Base-by-base conservation (phyloP, 2,113 vertebrate genomes). In the Typhlomys cinereus region DNA sequence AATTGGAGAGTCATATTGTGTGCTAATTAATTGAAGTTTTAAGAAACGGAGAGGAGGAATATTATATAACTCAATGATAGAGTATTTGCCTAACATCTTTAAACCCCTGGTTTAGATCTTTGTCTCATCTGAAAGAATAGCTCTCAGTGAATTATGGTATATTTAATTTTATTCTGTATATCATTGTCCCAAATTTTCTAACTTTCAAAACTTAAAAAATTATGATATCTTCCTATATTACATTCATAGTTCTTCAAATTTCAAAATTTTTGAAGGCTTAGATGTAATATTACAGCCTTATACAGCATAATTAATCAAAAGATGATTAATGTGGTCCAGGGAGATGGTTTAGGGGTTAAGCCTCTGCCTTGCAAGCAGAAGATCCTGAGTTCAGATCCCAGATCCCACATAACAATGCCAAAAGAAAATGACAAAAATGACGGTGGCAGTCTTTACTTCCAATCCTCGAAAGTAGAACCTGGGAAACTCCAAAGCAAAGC, bases 301-400 rank as follows among this genome's bases (percentile, higher is more conserved):
- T 54, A 41, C 34, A 95, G n/a, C n/a, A 52, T 91, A 92, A 39
- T 75, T 88, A 90, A 87, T 50, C 50, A 80, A 84, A 94, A 64
- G 25, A 87, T 41, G 57, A 44, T 79, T 92, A 54, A 62, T 74
- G n/a, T n/a, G n/a, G n/a, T n/a, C n/a, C n/a, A n/a, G n/a, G n/a
- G n/a, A n/a, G n/a, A n/a, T n/a, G n/a, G n/a, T n/a, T n/a, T n/a
- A n/a, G n/a, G n/a, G n/a, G n/a, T n/a, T n/a, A n/a, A n/a, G n/a
- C n/a, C n/a, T n/a, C n/a, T n/a, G n/a, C n/a, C n/a, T n/a, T n/a
- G n/a, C n/a, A n/a, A n/a, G n/a, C n/a, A n/a, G n/a, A n/a, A n/a
- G n/a, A n/a, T n/a, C n/a, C n/a, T n/a, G n/a, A n/a, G n/a, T n/a
- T n/a, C n/a, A n/a, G n/a, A n/a, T n/a, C n/a, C n/a, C n/a, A n/a